These are phyloP conservation scores for Melieria picta DNA, from an alignment of 2,888 invertebrate genomes.

Conservation along the genomic window DNA sequence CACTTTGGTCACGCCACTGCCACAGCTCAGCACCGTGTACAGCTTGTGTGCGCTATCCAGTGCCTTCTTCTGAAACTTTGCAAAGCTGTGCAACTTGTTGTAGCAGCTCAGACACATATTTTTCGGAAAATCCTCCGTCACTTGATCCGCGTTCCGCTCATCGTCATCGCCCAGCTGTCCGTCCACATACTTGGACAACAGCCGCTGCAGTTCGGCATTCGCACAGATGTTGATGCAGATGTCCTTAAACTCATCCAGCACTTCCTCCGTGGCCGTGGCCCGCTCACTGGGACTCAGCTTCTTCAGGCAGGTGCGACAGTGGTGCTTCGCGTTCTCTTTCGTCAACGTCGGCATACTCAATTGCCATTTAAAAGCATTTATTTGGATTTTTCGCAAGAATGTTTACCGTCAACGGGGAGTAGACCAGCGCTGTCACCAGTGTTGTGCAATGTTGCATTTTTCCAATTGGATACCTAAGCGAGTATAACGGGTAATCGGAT, in stretches of 20 bases:
- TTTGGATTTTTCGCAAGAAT: slow-evolving; percentile 18
- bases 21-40: slow-evolving; percentile 38
- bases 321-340: slow-evolving; percentile 45
- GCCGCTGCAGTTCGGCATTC: slow-evolving; percentile 42
- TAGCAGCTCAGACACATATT: slow-evolving; percentile 49
- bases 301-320: slow-evolving; percentile 55
- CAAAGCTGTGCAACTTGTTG: slow-evolving; percentile 45
- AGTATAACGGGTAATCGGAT: too few relatives aligned
- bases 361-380: slow-evolving; percentile 29
- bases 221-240: slow-evolving; percentile 34
- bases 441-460: too few relatives aligned
- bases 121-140: slow-evolving; percentile 45
- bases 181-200: slow-evolving; percentile 43
- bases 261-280: background rate
- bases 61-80: slow-evolving; percentile 49
- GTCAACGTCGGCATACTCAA: slow-evolving; percentile 44
- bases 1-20: slow-evolving; percentile 33
- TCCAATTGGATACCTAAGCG: too few relatives aligned
- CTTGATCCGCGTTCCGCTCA: background rate
- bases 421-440: too few relatives aligned
- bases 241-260: slow-evolving; percentile 22
- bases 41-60: slow-evolving; percentile 46
- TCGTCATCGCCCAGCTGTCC: background rate
- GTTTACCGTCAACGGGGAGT: background rate
- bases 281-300: slow-evolving; percentile 41